Evolutionary conservation across 1,140 invertebrate species (phyloP).

Genomic region (Nomia melanderi): DNA sequence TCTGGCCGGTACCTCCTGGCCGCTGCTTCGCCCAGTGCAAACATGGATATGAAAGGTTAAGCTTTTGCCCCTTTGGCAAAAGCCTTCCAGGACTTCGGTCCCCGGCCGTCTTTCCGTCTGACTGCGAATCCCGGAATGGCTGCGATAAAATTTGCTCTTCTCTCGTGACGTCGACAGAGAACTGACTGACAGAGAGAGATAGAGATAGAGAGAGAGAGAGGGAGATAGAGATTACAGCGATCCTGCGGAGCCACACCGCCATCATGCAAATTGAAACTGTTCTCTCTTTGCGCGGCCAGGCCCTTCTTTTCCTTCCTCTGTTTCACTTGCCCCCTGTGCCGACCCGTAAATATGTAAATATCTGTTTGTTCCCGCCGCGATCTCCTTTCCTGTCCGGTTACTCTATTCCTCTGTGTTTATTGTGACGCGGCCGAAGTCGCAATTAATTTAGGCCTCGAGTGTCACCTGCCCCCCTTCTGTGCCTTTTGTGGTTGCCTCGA

Average conservation of each 20-base stretch:
- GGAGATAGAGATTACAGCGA: slow-evolving; percentile 57
- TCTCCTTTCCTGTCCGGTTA: not conserved
- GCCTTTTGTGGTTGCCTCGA: slow-evolving; percentile 12
- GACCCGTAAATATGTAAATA: slow-evolving; percentile 49
- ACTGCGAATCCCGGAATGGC: slow-evolving; percentile 34
- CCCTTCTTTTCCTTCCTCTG: too few species aligned
- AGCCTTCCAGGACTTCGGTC: slow-evolving; percentile 48
- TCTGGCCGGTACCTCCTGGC: slow-evolving; percentile 31
- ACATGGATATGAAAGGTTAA: slow-evolving; percentile 60
- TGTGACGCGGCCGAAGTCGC: slow-evolving; percentile 18
- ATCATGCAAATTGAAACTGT: slow-evolving; percentile 62
- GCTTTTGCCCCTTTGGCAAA: slow-evolving; percentile 53
- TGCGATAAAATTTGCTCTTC: slow-evolving; percentile 67
- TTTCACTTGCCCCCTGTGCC: not conserved
- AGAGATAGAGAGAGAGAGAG: not conserved
- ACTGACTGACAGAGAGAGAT: not conserved
- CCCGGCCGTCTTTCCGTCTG: slow-evolving; percentile 28
- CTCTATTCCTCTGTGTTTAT: slow-evolving; percentile 16
- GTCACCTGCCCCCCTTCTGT: slow-evolving; percentile 12
- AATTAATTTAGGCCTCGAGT: slow-evolving; percentile 44
- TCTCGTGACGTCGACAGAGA: slow-evolving; percentile 48
- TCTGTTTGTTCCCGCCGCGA: slow-evolving; percentile 19
- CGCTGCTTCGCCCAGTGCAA: slow-evolving; percentile 51
- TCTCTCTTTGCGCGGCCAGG: not conserved
- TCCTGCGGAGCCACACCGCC: slow-evolving; percentile 50